Conservation (phyloP, 2,888 invertebrate species). For the Leucophenga maculata region DNA sequence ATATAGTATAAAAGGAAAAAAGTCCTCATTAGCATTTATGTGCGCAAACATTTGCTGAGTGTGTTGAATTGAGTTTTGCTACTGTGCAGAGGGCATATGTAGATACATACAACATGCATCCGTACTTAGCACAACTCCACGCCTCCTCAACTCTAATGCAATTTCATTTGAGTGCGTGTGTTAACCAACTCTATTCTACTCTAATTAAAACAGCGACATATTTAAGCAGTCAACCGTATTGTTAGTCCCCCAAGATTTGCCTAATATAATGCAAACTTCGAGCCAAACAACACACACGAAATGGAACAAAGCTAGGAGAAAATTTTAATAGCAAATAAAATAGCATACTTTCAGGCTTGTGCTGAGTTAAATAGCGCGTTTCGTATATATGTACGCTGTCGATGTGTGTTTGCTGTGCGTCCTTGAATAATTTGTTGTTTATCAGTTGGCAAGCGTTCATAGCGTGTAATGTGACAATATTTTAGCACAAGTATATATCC, state of each 20-base stretch:
- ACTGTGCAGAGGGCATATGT: neutral
- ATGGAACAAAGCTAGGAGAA: too few relatives aligned
- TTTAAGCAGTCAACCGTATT: conserved; percentile 3
- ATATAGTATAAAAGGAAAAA: too few relatives aligned
- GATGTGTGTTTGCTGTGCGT: conserved; percentile 21
- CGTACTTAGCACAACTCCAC: neutral
- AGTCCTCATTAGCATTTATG: conserved; percentile 9
- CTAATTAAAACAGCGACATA: neutral
- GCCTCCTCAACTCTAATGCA: too few relatives aligned
- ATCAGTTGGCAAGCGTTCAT: conserved; percentile 46
- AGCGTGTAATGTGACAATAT: conserved; percentile 62
- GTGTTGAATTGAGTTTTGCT: neutral
- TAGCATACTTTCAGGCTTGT: conserved; percentile 4
- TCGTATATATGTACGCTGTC: neutral
- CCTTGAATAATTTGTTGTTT: conserved; percentile 62
- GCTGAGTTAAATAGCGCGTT: neutral
- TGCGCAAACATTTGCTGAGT: conserved; percentile 13
- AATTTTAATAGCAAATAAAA: neutral
- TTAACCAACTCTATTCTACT: too few relatives aligned
- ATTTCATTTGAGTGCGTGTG: too few relatives aligned
- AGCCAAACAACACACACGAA: too few relatives aligned
- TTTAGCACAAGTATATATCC: conserved; percentile 40
- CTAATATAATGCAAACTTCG: too few relatives aligned
- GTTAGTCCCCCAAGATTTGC: conserved; percentile 3
- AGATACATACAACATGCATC: neutral